Evolutionary conservation across 2,888 invertebrate species (phyloP).

Genomic region (Brenthis hecate): DNA sequence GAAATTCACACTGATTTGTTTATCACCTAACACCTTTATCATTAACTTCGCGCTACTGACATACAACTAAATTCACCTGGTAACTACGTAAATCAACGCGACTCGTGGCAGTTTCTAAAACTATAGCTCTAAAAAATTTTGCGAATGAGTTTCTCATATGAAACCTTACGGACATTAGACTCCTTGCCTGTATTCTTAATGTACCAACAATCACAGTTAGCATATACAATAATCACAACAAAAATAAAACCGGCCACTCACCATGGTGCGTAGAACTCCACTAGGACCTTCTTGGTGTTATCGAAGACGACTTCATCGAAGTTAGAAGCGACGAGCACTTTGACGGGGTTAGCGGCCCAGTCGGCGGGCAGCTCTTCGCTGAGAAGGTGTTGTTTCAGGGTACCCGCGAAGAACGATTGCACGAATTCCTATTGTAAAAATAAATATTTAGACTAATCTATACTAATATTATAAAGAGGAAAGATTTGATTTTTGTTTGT

Average conservation of each 20-base stretch:
- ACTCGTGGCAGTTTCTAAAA: too few species aligned
- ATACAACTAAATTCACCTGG: too few species aligned
- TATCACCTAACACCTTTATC: too few species aligned
- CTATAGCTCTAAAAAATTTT: too few species aligned
- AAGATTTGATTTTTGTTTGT: too few species aligned
- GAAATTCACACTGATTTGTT: too few species aligned
- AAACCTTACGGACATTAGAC: too few species aligned
- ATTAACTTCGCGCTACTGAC: too few species aligned
- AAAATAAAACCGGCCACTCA: conserved; percentile 50
- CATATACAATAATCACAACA: neutral
- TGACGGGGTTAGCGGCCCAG: conserved; percentile 98
- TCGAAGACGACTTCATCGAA: conserved; percentile 96
- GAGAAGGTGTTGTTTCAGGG: conserved; percentile 96
- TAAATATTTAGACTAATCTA: neutral
- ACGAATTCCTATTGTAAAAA: conserved; percentile 86
- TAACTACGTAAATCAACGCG: too few species aligned
- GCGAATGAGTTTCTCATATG: too few species aligned
- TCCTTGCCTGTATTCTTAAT: too few species aligned
- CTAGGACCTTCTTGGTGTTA: conserved; percentile 94
- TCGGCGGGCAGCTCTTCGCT: conserved; percentile 97
- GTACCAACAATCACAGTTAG: neutral
- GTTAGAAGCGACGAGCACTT: conserved; percentile 95
- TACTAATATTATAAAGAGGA: too few species aligned
- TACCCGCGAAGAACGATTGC: conserved; percentile 93
- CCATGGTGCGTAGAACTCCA: conserved; percentile 99